Evolutionary conservation across 2,797 vertebrate genomes (phyloP).

Genomic region (Anomalospiza imberbis): DNA sequence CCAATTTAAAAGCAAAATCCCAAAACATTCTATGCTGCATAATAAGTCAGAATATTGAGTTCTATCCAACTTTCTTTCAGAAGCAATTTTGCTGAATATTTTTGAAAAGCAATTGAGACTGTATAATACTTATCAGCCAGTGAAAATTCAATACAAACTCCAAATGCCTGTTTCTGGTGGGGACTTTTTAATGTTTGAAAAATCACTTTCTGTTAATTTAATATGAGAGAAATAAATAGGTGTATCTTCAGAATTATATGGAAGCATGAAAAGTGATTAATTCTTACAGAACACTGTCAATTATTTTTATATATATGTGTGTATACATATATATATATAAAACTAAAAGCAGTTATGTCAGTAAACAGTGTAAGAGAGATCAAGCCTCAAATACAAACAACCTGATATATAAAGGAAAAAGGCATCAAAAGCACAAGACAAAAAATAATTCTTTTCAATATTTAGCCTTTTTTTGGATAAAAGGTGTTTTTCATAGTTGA

Average conservation of each 20-base stretch:
- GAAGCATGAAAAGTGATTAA: neutral
- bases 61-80: neutral
- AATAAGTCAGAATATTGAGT: conserved; percentile 29
- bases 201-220: neutral
- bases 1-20: neutral
- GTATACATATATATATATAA: neutral
- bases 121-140: neutral
- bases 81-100: conserved; percentile 20
- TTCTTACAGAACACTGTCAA: neutral
- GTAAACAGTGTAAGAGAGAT: neutral
- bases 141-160: neutral
- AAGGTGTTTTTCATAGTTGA: neutral
- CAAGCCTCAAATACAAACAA: neutral
- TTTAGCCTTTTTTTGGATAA: neutral
- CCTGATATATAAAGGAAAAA: neutral
- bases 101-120: neutral
- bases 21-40: neutral
- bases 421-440: neutral
- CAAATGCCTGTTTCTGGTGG: neutral
- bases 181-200: neutral
- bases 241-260: neutral
- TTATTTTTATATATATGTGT: neutral
- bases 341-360: neutral
- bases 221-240: neutral
- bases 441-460: neutral